Conservation (phyloP, 2,888 invertebrate genomes). For the Gordius sp. region DNA sequence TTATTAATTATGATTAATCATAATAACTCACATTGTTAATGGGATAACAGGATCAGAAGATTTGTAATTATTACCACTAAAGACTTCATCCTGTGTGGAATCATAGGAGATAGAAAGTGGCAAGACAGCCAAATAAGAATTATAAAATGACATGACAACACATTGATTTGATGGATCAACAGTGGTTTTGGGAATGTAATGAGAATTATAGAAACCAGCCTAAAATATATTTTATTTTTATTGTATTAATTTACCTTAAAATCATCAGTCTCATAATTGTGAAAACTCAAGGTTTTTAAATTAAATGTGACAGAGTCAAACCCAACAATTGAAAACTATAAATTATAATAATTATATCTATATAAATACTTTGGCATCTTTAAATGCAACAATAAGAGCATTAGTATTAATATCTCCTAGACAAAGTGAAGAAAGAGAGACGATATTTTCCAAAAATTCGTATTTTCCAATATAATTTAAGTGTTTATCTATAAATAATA, state of each 20-base stretch:
- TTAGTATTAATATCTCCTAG: background rate
- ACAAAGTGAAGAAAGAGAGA: background rate
- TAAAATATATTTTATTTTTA: background rate
- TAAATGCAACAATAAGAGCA: conserved; percentile 4
- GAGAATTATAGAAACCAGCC: background rate
- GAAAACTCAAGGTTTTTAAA: conserved; percentile 1
- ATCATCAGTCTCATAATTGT: conserved; percentile 15
- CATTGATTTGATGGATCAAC: background rate
- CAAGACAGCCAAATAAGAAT: background rate
- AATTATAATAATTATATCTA: background rate
- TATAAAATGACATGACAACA: background rate
- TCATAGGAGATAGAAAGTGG: background rate
- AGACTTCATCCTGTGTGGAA: background rate
- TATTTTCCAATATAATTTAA: background rate
- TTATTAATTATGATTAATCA: background rate
- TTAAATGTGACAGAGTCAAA: background rate
- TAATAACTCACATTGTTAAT: background rate
- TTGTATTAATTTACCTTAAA: background rate
- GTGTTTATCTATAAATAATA: background rate
- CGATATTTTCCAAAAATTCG: conserved; percentile 5
- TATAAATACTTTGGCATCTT: conserved; percentile 11
- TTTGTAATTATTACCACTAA: background rate
- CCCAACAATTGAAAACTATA: conserved; percentile 11
- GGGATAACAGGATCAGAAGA: background rate
- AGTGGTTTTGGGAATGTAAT: background rate